Conservation (phyloP, 2,113 vertebrate genomes). For the Anseranas semipalmata region DNA sequence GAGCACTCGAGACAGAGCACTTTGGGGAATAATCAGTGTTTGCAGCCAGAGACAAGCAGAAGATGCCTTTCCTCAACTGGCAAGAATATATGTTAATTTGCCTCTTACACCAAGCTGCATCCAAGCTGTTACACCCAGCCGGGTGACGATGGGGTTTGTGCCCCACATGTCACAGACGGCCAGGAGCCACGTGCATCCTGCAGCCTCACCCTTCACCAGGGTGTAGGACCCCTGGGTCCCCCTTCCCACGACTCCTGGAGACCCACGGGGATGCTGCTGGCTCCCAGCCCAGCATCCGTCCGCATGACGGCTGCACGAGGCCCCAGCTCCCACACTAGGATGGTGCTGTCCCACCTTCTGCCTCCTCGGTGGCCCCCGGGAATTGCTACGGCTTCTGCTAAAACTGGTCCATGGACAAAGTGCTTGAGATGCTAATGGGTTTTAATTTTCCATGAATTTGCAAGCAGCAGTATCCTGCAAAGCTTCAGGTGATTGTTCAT, state of each 20-base stretch:
- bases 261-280: rapidly evolving
- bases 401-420: neutral
- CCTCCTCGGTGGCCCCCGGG: neutral
- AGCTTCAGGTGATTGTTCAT: constrained; percentile 17
- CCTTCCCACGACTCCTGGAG: neutral
- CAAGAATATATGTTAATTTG: neutral
- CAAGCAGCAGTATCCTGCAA: constrained; percentile 19
- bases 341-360: rapidly evolving
- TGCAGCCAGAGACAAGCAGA: neutral
- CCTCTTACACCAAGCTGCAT: neutral
- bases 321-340: neutral
- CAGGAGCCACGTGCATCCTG: neutral
- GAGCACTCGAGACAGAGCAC: neutral
- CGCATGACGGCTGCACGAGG: neutral
- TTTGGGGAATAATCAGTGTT: neutral
- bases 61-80: neutral
- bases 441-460: constrained; percentile 29
- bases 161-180: neutral
- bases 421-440: neutral
- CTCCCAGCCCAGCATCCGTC: neutral
- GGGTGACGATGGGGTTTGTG: neutral
- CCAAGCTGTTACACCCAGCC: neutral
- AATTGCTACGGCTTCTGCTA: neutral
- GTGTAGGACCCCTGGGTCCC: neutral
- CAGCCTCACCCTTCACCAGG: neutral